Evolutionary conservation across 2,888 invertebrate species (phyloP).

Genomic region (Drosophila prolongata): DNA sequence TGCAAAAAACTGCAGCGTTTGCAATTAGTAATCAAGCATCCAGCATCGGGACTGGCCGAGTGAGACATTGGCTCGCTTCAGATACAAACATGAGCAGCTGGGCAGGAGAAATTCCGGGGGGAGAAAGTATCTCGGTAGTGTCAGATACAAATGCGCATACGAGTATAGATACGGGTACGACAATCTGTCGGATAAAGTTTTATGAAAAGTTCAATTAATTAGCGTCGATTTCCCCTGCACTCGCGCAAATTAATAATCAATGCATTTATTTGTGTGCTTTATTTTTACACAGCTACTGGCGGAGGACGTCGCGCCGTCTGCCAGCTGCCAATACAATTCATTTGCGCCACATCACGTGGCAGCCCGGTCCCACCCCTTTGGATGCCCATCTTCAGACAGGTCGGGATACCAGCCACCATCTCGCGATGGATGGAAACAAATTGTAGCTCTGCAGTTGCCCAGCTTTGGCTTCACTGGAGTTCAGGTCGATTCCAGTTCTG

Average conservation of each 20-base stretch:
- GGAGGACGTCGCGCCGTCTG: slow-evolving; percentile 57
- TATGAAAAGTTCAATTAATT: slow-evolving; percentile 79
- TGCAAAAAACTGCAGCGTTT: slow-evolving; percentile 49
- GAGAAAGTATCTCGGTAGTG: slow-evolving; percentile 61
- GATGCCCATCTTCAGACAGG: slow-evolving; percentile 34
- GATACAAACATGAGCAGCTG: slow-evolving; percentile 31
- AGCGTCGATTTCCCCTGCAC: slow-evolving; percentile 54
- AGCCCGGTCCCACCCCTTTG: slow-evolving; percentile 16
- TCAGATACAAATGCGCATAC: slow-evolving; percentile 49
- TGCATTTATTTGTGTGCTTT: slow-evolving; percentile 40
- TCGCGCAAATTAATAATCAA: slow-evolving; percentile 69
- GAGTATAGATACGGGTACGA: slow-evolving; percentile 52
- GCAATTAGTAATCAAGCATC: slow-evolving; percentile 79
- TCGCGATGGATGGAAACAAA: slow-evolving; percentile 61
- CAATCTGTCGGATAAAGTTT: slow-evolving; percentile 54
- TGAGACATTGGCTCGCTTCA: slow-evolving; percentile 60
- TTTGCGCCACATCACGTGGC: slow-evolving; percentile 67
- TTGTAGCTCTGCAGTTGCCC: slow-evolving; percentile 44
- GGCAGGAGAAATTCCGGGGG: slow-evolving; percentile 16
- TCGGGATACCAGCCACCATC: slow-evolving; percentile 14
- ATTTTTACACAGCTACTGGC: slow-evolving; percentile 8
- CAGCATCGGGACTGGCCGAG: slow-evolving; percentile 47
- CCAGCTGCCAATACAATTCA: slow-evolving; percentile 76
- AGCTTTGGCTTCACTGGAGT: slow-evolving; percentile 13
- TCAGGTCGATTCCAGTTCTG: slow-evolving; percentile 20